Evolutionary conservation across 1,140 invertebrate genomes (phyloP).

Genomic region (Panulirus ornatus): DNA sequence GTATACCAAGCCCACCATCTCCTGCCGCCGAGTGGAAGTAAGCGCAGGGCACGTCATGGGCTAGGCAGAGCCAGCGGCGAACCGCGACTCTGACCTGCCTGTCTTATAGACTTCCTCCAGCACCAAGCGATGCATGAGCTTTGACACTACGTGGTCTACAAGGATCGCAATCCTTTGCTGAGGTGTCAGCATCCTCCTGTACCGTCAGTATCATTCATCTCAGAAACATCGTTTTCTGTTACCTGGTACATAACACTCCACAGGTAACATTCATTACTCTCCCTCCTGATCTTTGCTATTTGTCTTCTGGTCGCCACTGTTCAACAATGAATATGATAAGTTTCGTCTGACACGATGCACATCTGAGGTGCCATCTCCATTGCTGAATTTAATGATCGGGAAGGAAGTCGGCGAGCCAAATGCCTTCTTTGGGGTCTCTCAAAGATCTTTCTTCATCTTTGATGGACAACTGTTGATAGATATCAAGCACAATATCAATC

Average conservation of each 20-base stretch:
- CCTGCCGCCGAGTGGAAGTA: no score
- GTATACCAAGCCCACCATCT: no score
- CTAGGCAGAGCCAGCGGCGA: no score
- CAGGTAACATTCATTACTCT: not conserved
- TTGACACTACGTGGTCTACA: no score
- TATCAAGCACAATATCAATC: constrained; percentile 22
- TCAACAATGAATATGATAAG: constrained; percentile 9
- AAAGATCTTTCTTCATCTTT: not conserved
- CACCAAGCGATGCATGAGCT: no score
- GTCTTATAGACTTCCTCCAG: no score
- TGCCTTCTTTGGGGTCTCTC: not conserved
- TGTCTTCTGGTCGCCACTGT: not conserved
- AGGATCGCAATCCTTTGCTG: no score
- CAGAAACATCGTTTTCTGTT: not conserved
- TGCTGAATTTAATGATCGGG: not conserved
- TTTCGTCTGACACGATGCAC: not conserved
- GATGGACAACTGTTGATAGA: constrained; percentile 20
- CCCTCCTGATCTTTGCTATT: not conserved
- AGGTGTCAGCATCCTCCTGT: constrained; percentile 33
- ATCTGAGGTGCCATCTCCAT: not conserved
- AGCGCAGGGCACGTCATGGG: no score
- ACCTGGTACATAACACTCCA: not conserved
- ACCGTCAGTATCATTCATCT: not conserved
- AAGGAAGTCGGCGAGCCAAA: not conserved
- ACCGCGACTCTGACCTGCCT: no score